Evolutionary conservation across 2,888 invertebrate genomes (phyloP).

Genomic region (Latheticus oryzae): DNA sequence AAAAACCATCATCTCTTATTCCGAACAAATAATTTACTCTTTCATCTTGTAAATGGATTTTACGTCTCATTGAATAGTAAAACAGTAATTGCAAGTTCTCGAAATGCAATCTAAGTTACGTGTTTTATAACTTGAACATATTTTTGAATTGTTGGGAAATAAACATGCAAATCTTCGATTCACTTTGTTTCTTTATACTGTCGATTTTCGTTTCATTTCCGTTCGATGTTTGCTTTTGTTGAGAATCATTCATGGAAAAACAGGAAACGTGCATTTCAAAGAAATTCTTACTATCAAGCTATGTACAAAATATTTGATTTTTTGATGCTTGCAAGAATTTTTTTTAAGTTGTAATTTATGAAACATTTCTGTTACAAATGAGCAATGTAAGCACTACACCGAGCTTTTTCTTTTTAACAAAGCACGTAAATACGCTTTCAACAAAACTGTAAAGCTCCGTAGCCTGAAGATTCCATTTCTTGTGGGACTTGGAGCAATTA

Average conservation of each 20-base stretch:
- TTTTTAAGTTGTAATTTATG: too few species aligned
- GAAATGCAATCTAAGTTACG: slow-evolving; percentile 47
- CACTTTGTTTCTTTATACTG: slow-evolving; percentile 40
- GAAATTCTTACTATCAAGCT: too few species aligned
- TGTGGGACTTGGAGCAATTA: slow-evolving; percentile 46
- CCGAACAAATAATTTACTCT: slow-evolving; percentile 46
- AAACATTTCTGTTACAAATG: too few species aligned
- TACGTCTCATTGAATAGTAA: slow-evolving; percentile 49
- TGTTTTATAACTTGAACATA: slow-evolving; percentile 35
- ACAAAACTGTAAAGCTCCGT: slow-evolving; percentile 39
- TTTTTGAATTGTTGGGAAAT: slow-evolving; percentile 36
- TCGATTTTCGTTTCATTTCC: slow-evolving; percentile 40
- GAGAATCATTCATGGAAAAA: slow-evolving; percentile 44
- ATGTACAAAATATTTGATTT: too few species aligned
- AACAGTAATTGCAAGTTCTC: slow-evolving; percentile 51
- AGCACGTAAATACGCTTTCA: slow-evolving; percentile 41
- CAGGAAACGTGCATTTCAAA: slow-evolving; percentile 43
- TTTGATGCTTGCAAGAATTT: too few species aligned
- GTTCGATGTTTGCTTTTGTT: slow-evolving; percentile 45
- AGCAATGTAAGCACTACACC: too few species aligned
- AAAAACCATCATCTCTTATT: slow-evolving; percentile 22
- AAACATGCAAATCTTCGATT: slow-evolving; percentile 33
- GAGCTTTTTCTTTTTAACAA: neutral
- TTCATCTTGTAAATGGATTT: slow-evolving; percentile 49
- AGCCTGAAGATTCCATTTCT: slow-evolving; percentile 39